A percentile compares a stretch with the other conserved stretches of the same genome.
These are phyloP conservation scores for Prosopocoilus inquinatus DNA, from an alignment of 2,888 invertebrate genomes.

Conservation along the genomic window DNA sequence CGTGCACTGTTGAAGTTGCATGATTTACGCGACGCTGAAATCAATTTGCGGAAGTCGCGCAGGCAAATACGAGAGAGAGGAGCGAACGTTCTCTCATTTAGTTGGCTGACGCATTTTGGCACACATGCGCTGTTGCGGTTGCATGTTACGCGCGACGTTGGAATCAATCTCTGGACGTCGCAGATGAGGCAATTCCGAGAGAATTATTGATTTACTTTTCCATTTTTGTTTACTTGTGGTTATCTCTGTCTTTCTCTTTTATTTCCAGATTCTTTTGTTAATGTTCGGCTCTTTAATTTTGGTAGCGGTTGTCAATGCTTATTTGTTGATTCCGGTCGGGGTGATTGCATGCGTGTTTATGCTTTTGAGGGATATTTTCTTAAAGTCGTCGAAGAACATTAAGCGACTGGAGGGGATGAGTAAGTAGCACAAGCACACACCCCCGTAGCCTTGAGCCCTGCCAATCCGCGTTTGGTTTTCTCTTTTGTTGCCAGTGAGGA, in stretches of 20 bases:
- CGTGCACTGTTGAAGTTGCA: neutral
- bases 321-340: slow-evolving; percentile 50
- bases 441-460: neutral
- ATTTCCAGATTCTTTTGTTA: slow-evolving; percentile 48
- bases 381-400: slow-evolving; percentile 68
- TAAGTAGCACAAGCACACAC: no score
- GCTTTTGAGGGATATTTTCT: slow-evolving; percentile 62
- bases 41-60: neutral
- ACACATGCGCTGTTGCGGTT: no score
- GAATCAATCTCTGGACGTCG: no score
- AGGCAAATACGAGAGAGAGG: slow-evolving; percentile 6
- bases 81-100: no score
- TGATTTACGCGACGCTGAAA: neutral
- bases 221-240: neutral
- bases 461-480: slow-evolving; percentile 27
- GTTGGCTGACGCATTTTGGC: no score
- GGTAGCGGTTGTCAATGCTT: slow-evolving; percentile 56
- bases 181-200: neutral
- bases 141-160: no score
- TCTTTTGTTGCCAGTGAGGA: no score
- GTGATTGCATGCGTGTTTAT: slow-evolving; percentile 63
- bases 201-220: neutral
- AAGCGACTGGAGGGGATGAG: slow-evolving; percentile 67
- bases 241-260: slow-evolving; percentile 33
- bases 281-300: slow-evolving; percentile 57